A percentile compares a stretch with the other conserved stretches of the same genome.
Evolutionary conservation across 2,797 vertebrate genomes (phyloP).

Genomic region (Thaleichthys pacificus): DNA sequence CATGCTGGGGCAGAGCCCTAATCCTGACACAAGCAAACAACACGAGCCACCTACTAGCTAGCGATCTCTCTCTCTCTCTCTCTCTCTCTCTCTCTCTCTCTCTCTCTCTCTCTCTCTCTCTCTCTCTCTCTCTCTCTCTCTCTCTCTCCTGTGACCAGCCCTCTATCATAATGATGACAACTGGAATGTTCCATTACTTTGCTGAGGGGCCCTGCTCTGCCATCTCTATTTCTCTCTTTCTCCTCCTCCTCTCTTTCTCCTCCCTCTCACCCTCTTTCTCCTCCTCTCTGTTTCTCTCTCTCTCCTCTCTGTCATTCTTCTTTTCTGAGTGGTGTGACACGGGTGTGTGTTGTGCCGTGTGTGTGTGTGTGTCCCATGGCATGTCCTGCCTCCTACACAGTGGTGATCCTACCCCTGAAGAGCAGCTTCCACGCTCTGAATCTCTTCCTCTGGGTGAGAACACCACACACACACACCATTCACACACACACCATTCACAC

Average conservation of each 20-base stretch:
- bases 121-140: neutral
- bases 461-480: no score
- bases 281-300: slow-evolving; percentile 6
- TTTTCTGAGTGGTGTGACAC: neutral
- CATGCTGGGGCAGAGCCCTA: slow-evolving; percentile 59
- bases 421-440: slow-evolving; percentile 72
- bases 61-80: slow-evolving; percentile 11
- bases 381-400: slow-evolving; percentile 72
- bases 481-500: no score
- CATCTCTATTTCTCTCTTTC: neutral
- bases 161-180: slow-evolving; percentile 63
- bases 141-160: slow-evolving; percentile 52
- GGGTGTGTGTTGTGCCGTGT: slow-evolving; percentile 31
- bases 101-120: slow-evolving; percentile 21
- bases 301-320: slow-evolving; percentile 17
- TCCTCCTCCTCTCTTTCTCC: slow-evolving; percentile 38
- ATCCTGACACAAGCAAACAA: slow-evolving; percentile 32
- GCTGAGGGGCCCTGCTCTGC: slow-evolving; percentile 54
- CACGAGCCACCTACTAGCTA: neutral
- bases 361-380: slow-evolving; percentile 68
- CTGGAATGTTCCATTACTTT: slow-evolving; percentile 74
- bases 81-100: slow-evolving; percentile 19
- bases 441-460: slow-evolving; percentile 81
- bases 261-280: slow-evolving; percentile 7
- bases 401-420: slow-evolving; percentile 79